These are phyloP conservation scores for Amphiura filiformis DNA, from an alignment of 35 echinoderm and acorn worm species.

Conservation along the genomic window DNA sequence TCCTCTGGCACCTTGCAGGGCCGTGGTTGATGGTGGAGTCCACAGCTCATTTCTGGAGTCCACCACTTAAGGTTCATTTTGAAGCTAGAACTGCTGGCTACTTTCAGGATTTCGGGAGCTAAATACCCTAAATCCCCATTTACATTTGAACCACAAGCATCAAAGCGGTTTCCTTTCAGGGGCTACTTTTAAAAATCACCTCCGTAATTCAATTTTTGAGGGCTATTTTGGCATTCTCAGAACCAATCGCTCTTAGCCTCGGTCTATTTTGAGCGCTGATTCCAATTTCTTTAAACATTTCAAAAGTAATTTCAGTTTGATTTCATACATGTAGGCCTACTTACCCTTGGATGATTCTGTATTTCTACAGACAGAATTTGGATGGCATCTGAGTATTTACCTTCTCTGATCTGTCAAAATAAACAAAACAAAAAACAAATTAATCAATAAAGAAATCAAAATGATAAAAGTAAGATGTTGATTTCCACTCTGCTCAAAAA, in stretches of 20 bases:
- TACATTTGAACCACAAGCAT: neutral
- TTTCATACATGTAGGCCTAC: neutral
- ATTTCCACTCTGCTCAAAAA: too few relatives aligned
- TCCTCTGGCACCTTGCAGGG: too few relatives aligned
- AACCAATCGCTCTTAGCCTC: neutral
- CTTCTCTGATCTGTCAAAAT: conserved; percentile 87
- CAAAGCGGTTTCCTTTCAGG: neutral
- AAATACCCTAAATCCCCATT: too few relatives aligned
- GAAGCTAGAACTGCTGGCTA: too few relatives aligned
- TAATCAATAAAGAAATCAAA: neutral
- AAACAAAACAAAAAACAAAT: conserved; percentile 6
- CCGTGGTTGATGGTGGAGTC: too few relatives aligned
- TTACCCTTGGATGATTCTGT: conserved; percentile 95
- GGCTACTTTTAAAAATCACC: neutral
- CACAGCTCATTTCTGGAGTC: too few relatives aligned
- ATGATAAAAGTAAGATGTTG: too few relatives aligned
- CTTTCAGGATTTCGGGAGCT: too few relatives aligned
- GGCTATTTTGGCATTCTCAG: too few relatives aligned
- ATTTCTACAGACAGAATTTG: conserved; percentile 89
- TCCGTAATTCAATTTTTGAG: neutral
- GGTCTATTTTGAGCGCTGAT: neutral
- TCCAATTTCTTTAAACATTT: neutral
- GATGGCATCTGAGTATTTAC: conserved; percentile 87
- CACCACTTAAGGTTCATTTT: too few relatives aligned
- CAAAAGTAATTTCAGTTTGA: neutral